Base-by-base conservation (phyloP, 2,797 vertebrate species). In the Tiaroga cobitis region DNA sequence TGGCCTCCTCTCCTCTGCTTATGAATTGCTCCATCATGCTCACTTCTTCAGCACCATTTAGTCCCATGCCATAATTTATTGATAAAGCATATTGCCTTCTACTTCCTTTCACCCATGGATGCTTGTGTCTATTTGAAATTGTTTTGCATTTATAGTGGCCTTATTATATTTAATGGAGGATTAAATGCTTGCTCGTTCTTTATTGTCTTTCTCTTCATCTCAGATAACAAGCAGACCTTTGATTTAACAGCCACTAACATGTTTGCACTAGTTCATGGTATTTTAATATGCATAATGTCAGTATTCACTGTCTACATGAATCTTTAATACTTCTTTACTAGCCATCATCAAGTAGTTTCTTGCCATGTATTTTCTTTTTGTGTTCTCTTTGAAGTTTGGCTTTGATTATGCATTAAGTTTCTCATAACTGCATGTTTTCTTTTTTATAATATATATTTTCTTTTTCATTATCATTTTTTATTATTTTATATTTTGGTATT, bases 391-490 rank as follows among this genome's bases (percentile, higher is more conserved):
- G 8, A 46, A 51, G 21, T 56, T 16, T 82, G 3, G 16, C 10
- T 0, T 77, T 68, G n/a, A 5, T 69, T 8, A 78, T 70, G 13
- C 37, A 13, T 83, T 41, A 77, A 3, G 32, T 68, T 77, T 77
- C 56, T 54, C 56, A 80, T 11, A 26, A 51, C 43, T 77, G 75
- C 76, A 78, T 83, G 54, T 46, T 69, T 74, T 82, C 32, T 41
- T 49, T 21, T 68, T 68, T 84, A 24, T 29, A 70, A 11, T 24
- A 85, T 89, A 84, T 65, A 76, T 92, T 73, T 82, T 86, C 29
- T 90, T 87, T 84, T 88, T 88, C 65, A 82, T 83, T 87, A n/a
- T 90, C 76, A 83, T 90, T 63, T 88, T 90, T 49, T 46, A 9
- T 76, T 90, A 67, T 43, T 29, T 75, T 49, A 26, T 61, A 26